These are phyloP conservation scores for Eupithecia tripunctaria DNA, from an alignment of 2,888 invertebrate species.

Conservation along the genomic window DNA sequence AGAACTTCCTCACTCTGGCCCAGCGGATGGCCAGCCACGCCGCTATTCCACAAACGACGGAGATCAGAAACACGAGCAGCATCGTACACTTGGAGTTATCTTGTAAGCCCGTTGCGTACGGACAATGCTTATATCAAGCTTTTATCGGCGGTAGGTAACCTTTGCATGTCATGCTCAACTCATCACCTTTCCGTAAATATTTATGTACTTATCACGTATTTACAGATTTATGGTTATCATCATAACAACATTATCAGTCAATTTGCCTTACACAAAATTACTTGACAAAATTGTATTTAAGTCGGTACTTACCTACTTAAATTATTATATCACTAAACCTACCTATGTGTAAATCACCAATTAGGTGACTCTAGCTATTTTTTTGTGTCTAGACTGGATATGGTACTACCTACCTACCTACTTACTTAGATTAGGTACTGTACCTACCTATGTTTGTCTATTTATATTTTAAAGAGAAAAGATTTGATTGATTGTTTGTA, in stretches of 20 bases:
- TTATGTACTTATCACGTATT: too few species aligned
- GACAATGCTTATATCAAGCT: background rate
- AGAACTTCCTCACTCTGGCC: slow-evolving; percentile 48
- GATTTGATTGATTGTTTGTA: too few species aligned
- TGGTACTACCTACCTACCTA: too few species aligned
- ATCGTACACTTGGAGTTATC: background rate
- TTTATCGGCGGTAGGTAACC: background rate
- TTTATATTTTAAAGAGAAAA: too few species aligned
- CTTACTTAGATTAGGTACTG: too few species aligned
- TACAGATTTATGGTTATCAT: background rate
- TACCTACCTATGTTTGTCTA: too few species aligned
- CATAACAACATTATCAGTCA: background rate
- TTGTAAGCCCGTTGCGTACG: background rate
- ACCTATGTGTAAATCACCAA: too few species aligned
- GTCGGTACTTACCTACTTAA: too few species aligned
- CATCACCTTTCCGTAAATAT: background rate
- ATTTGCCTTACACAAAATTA: background rate
- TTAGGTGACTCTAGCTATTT: too few species aligned
- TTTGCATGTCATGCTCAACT: background rate
- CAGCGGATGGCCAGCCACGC: slow-evolving; percentile 45
- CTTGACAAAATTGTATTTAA: background rate
- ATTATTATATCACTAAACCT: too few species aligned
- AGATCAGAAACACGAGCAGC: background rate
- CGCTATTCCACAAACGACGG: background rate
- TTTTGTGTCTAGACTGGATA: too few species aligned